phyloP scores from a whole-genome alignment of 1,140 invertebrate genomes.

The Pseudomyrmex pallidus region DNA sequence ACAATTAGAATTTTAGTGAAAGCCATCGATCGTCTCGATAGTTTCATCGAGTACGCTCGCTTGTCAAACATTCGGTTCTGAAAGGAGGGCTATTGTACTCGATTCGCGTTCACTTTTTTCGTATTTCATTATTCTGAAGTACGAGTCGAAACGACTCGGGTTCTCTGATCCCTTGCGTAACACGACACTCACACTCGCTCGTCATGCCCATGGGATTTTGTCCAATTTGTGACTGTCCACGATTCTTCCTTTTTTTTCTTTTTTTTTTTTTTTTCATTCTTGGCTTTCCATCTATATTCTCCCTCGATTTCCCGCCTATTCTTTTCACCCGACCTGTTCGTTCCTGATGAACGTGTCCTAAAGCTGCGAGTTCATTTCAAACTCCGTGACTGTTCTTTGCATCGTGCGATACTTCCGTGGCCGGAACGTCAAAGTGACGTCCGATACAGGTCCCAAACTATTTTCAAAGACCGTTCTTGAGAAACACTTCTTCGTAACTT shows the following conservation, averaged over 20 bases:
- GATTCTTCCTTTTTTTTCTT: constrained; percentile 18
- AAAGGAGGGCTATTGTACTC: constrained; percentile 31
- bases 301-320: neutral
- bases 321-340: neutral
- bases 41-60: neutral
- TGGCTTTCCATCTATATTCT: neutral
- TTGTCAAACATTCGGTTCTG: constrained; percentile 35
- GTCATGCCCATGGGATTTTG: constrained; percentile 69
- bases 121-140: constrained; percentile 20
- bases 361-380: constrained; percentile 14
- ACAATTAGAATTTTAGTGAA: neutral
- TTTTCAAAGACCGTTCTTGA: constrained; percentile 11
- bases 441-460: neutral
- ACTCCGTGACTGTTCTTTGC: no score
- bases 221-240: constrained; percentile 72
- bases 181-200: constrained; percentile 40
- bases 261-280: neutral
- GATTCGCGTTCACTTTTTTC: constrained; percentile 19
- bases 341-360: constrained; percentile 41
- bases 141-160: constrained; percentile 9
- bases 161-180: constrained; percentile 33
- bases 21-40: constrained; percentile 13
- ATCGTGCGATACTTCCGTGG: constrained; percentile 2
- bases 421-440: constrained; percentile 49
- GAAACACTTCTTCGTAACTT: constrained; percentile 36